phyloP scores from a whole-genome alignment of 2,888 invertebrate genomes.

The Idaea dimidiata region DNA sequence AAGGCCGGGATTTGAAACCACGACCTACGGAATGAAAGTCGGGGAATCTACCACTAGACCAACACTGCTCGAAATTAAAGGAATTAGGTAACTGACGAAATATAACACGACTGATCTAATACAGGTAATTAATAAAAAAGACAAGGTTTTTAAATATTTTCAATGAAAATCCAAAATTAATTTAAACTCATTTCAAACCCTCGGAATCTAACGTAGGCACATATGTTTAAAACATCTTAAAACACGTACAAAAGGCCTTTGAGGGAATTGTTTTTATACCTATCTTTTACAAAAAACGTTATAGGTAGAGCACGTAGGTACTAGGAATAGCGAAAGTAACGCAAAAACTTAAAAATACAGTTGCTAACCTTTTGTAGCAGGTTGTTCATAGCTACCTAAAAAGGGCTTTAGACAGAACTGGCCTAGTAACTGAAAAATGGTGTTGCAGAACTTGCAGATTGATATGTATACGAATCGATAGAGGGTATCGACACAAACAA shows the following conservation, averaged over 20 bases:
- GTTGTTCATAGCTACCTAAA: slow-evolving; percentile 9
- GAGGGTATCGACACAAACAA: no score
- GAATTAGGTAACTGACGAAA: no score
- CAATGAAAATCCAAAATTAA: neutral
- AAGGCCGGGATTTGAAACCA: no score
- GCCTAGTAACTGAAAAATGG: no score
- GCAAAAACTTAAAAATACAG: slow-evolving; percentile 9
- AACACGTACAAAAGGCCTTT: neutral
- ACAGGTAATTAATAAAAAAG: neutral
- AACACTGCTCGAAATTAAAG: no score
- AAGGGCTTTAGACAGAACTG: slow-evolving; percentile 3
- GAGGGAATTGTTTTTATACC: neutral
- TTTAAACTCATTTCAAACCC: neutral
- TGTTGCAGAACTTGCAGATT: no score
- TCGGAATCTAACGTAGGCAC: neutral
- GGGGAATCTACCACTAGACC: no score
- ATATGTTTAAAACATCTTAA: neutral
- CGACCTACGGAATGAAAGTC: no score
- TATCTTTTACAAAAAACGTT: neutral
- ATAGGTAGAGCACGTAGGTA: slow-evolving; percentile 4
- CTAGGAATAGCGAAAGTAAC: neutral
- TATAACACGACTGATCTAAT: no score
- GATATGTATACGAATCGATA: no score
- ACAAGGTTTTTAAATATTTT: neutral
- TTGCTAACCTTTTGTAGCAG: slow-evolving; percentile 4